Base-by-base conservation (phyloP, 2,888 invertebrate species). In the Cheilosia pagana region DNA sequence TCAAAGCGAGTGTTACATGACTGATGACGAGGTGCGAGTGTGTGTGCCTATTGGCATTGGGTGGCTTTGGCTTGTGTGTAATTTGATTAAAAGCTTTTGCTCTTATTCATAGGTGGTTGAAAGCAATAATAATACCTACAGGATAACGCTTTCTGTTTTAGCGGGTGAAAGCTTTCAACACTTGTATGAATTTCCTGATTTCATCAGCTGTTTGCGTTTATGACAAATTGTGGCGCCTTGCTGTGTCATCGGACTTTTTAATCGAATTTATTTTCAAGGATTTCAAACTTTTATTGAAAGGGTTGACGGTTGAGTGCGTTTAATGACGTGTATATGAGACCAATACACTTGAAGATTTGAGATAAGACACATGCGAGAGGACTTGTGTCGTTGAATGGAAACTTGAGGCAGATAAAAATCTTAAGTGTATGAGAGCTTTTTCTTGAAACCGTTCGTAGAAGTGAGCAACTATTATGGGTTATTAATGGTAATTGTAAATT, bases 161-260 rank as follows among this genome's bases (percentile, higher is more conserved):
- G 43, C 10, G 35, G 45, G 21, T 16, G 39, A 75, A 68, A 85
- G 78, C 81, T 81, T 57, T 71, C 79, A 70, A 53, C 81, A 85
- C 81, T 85, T 81, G 81, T 81, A 71, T 70, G 81, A 85, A 79
- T 70, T 85, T 85, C 85, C 85, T 70, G 85, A 67, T 45, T 21
- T 45, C 60, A 50, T 81, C 85, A 85, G 85, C 85, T 85, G 85
- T 59, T 81, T 75, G 14, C 14, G 21, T 63, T 72, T 62, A 43
- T 21, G 41, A 62, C 35, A 60, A 76, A 74, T 55, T 35, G 41
- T 53, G 72, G 31, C 55, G 63, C 57, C 59, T 31, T 31, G 8
- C 39, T 68, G 12, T 25, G 41, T 23, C 31, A 10, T 31, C 16
- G 55, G 21, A 16, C 45, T 45, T 35, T 39, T n/a, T 45, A 23